Evolutionary conservation across 2,888 invertebrate genomes (phyloP).

Genomic region (Bursaphelenchus okinawaensis): DNA sequence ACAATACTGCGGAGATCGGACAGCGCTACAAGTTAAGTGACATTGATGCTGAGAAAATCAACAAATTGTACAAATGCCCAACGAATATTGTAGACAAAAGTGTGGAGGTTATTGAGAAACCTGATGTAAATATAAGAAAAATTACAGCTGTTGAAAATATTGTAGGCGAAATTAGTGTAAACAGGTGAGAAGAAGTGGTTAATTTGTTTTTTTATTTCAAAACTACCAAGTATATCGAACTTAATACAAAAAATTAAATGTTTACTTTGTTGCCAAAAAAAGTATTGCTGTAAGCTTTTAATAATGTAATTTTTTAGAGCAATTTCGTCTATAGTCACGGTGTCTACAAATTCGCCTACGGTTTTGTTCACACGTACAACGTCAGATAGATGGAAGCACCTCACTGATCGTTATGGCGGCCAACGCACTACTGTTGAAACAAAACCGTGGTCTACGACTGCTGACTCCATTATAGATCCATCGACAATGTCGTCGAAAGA

Average conservation of each 20-base stretch:
- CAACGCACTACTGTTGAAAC: slow-evolving; percentile 1
- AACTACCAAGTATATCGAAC: too few relatives aligned
- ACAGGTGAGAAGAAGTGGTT: neutral
- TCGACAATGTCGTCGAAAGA: slow-evolving; percentile 23
- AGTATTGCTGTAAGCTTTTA: too few relatives aligned
- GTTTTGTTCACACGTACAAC: slow-evolving; percentile 8
- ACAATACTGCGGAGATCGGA: slow-evolving; percentile 50
- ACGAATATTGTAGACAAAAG: slow-evolving; percentile 17
- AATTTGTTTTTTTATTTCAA: neutral
- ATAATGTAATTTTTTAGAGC: neutral
- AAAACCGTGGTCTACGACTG: neutral
- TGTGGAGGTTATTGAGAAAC: slow-evolving; percentile 4
- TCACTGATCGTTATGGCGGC: slow-evolving; percentile 10
- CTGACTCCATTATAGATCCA: neutral
- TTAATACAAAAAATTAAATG: too few relatives aligned
- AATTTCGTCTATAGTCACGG: neutral
- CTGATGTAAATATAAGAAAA: neutral
- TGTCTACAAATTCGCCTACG: slow-evolving; percentile 3
- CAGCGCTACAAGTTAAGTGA: slow-evolving; percentile 52
- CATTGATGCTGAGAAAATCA: slow-evolving; percentile 49
- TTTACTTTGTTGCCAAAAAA: too few relatives aligned
- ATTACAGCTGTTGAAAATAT: neutral
- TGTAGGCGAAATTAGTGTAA: neutral
- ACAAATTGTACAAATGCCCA: slow-evolving; percentile 59
- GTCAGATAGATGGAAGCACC: slow-evolving; percentile 11